Evolutionary conservation across 2,888 invertebrate genomes (phyloP).

Genomic region (Cerastoderma edule): DNA sequence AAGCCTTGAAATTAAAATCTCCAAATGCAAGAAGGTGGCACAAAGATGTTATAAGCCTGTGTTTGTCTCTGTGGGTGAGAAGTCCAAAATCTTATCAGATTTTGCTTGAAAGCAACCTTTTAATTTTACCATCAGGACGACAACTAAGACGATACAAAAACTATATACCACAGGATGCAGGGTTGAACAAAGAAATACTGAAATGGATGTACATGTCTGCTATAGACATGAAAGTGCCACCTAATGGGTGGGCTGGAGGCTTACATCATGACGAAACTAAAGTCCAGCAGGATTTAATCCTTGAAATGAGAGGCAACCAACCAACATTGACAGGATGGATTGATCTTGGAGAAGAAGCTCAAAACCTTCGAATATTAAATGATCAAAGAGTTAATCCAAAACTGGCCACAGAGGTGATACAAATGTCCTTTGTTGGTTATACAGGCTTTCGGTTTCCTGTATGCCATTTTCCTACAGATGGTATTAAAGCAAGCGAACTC

Average conservation of each 20-base stretch:
- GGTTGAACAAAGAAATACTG: slow-evolving; percentile 28
- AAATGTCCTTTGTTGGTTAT: slow-evolving; percentile 45
- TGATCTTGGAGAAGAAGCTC: slow-evolving; percentile 41
- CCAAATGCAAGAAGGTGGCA: slow-evolving; percentile 19
- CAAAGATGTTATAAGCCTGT: no score
- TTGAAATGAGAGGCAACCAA: slow-evolving; percentile 22
- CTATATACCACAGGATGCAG: slow-evolving; percentile 39
- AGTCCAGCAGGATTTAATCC: slow-evolving; percentile 42
- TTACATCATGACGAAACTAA: slow-evolving; percentile 44
- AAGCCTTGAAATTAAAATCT: slow-evolving; percentile 25
- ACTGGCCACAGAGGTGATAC: slow-evolving; percentile 42
- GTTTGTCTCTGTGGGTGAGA: slow-evolving; percentile 27
- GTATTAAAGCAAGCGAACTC: slow-evolving; percentile 30
- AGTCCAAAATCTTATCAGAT: slow-evolving; percentile 32
- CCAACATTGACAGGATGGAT: slow-evolving; percentile 38
- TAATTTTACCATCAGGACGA: slow-evolving; percentile 8
- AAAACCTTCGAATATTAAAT: slow-evolving; percentile 26
- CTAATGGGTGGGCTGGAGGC: slow-evolving; percentile 34
- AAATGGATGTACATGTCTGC: slow-evolving; percentile 44
- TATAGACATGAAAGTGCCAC: slow-evolving; percentile 18
- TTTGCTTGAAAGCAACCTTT: slow-evolving; percentile 34
- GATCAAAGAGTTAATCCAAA: slow-evolving; percentile 22
- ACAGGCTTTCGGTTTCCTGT: slow-evolving; percentile 55
- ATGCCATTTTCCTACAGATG: slow-evolving; percentile 41
- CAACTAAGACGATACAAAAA: neutral